Percentiles rank a stretch among this genome's conserved stretches.
phyloP scores from a whole-genome alignment of 92 coral and sea anemone genomes.

The Blastomussa wellsi region DNA sequence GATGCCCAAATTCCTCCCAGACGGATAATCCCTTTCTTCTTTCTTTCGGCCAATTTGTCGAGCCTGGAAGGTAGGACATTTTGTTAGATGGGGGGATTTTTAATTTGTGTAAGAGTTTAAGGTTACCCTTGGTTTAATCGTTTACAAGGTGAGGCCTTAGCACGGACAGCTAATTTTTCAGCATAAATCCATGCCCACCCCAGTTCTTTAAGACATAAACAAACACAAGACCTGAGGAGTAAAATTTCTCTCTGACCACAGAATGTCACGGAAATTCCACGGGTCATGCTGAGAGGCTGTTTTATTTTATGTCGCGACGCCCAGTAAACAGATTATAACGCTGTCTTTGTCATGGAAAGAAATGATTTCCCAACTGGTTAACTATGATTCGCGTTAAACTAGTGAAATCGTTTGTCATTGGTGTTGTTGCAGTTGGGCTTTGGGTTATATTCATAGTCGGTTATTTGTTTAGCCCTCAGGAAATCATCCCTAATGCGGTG shows the following conservation, averaged over 20 bases:
- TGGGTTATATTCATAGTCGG: slow-evolving; percentile 17
- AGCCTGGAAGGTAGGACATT: no score
- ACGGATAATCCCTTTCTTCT: no score
- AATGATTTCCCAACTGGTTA: background rate
- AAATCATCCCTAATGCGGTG: background rate
- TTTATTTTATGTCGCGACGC: background rate
- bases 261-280: background rate
- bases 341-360: background rate
- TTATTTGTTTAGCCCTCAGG: slow-evolving; percentile 13
- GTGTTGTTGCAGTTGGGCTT: background rate
- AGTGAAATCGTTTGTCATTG: slow-evolving; percentile 2
- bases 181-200: no score
- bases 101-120: no score
- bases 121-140: no score
- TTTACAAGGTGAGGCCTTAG: no score
- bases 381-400: slow-evolving; percentile 1
- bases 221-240: background rate
- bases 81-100: no score
- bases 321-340: background rate
- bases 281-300: background rate
- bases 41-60: no score
- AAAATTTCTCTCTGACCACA: background rate
- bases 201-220: background rate
- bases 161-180: no score
- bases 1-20: no score